phyloP scores from a whole-genome alignment of 2,113 vertebrate genomes.

The Malaclemys terrapin region DNA sequence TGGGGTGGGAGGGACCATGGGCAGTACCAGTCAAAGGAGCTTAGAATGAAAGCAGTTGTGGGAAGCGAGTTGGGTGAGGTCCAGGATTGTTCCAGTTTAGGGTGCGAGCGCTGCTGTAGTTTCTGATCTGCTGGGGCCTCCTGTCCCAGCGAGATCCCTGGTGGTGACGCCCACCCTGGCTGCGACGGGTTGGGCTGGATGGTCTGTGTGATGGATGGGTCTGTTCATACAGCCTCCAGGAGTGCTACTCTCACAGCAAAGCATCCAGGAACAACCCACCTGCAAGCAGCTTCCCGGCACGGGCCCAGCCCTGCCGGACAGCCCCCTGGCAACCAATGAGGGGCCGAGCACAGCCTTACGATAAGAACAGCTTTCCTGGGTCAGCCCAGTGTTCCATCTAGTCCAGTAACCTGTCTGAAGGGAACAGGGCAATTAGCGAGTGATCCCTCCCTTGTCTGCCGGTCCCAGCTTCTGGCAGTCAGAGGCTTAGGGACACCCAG shows the following conservation, averaged over 20 bases:
- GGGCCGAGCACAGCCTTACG: neutral
- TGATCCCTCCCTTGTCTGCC: neutral
- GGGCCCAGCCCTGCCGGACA: neutral
- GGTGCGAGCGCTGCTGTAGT: neutral
- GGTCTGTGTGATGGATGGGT: neutral
- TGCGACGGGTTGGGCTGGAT: neutral
- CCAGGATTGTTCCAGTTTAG: neutral
- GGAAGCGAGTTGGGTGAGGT: neutral
- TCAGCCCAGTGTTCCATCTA: neutral
- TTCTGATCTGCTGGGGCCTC: too few species aligned
- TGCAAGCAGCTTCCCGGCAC: neutral
- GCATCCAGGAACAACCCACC: neutral
- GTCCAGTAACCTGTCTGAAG: neutral
- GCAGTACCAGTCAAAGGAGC: neutral
- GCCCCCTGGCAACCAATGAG: neutral
- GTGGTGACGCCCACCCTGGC: too few species aligned
- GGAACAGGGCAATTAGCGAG: neutral
- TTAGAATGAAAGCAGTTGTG: neutral
- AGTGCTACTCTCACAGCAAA: too few species aligned
- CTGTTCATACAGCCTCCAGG: neutral
- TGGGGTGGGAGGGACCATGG: neutral
- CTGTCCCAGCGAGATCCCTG: too few species aligned
- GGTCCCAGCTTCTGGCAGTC: neutral
- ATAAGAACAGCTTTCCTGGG: neutral
- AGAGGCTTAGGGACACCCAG: neutral